Percentiles rank a stretch among this genome's conserved stretches.
Conservation (phyloP, 1,140 invertebrate genomes). For the Adelges cooleyi region DNA sequence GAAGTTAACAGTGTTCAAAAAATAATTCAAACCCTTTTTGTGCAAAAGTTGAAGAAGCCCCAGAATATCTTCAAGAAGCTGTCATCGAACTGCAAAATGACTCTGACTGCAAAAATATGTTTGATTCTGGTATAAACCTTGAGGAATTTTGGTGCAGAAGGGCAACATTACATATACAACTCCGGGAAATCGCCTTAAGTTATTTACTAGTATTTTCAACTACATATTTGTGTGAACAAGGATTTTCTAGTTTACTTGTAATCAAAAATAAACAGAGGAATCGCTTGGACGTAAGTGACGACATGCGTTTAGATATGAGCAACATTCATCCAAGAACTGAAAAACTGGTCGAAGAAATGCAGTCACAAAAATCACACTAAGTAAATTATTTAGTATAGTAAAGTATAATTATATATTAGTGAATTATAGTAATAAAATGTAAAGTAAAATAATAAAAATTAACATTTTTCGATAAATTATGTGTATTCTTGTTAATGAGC, state of each 20-base stretch:
- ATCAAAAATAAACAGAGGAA: background rate
- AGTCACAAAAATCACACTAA: background rate
- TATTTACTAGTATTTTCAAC: background rate
- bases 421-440: background rate
- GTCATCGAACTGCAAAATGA: background rate
- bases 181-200: background rate
- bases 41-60: background rate
- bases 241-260: background rate
- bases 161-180: background rate
- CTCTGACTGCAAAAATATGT: background rate
- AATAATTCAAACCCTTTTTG: background rate
- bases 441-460: too few species aligned
- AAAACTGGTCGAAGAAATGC: background rate
- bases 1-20: slow-evolving; percentile 8
- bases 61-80: background rate
- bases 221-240: background rate
- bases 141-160: background rate
- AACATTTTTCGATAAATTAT: too few species aligned
- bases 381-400: background rate
- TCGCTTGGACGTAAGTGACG: background rate
- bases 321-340: background rate
- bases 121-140: background rate
- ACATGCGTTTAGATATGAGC: background rate
- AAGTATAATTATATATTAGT: slow-evolving; percentile 1
- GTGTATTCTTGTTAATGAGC: too few species aligned